Conservation (phyloP, 2,888 invertebrate genomes). For the Lithophane socia region DNA sequence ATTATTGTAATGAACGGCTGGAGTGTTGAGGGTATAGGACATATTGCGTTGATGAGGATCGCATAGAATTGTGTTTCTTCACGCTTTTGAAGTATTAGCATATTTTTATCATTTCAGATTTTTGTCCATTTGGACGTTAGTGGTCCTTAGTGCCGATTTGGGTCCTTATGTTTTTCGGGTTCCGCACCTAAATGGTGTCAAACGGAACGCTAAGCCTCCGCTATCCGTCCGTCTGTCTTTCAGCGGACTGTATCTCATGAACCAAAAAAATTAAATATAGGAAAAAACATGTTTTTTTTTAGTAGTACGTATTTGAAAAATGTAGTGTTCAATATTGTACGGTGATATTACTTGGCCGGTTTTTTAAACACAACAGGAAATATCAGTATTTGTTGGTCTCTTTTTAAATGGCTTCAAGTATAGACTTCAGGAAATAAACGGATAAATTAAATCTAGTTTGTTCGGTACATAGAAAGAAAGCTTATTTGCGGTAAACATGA, state of each 20-base stretch:
- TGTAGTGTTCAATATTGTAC: too few relatives aligned
- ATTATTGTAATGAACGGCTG: slow-evolving; percentile 77
- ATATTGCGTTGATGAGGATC: slow-evolving; percentile 55
- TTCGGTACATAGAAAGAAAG: not conserved
- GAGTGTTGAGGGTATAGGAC: slow-evolving; percentile 28
- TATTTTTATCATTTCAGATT: slow-evolving; percentile 2
- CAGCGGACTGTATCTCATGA: too few relatives aligned
- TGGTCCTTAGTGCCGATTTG: not conserved
- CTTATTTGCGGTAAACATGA: too few relatives aligned
- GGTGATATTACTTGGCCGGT: too few relatives aligned
- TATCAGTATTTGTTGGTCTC: not conserved
- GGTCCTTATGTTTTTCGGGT: not conserved
- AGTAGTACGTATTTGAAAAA: too few relatives aligned
- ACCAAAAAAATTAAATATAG: too few relatives aligned
- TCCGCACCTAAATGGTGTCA: too few relatives aligned
- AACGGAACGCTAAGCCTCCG: too few relatives aligned
- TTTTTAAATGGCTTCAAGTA: not conserved
- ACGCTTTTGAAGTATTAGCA: slow-evolving; percentile 25
- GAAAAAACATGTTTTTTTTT: too few relatives aligned
- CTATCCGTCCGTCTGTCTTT: too few relatives aligned
- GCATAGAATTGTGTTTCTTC: slow-evolving; percentile 37
- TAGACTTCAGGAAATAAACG: not conserved
- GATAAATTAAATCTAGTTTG: not conserved
- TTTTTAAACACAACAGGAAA: too few relatives aligned
- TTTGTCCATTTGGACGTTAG: not conserved